phyloP scores from a whole-genome alignment of 2,888 invertebrate genomes.

The Pheosia gnoma region DNA sequence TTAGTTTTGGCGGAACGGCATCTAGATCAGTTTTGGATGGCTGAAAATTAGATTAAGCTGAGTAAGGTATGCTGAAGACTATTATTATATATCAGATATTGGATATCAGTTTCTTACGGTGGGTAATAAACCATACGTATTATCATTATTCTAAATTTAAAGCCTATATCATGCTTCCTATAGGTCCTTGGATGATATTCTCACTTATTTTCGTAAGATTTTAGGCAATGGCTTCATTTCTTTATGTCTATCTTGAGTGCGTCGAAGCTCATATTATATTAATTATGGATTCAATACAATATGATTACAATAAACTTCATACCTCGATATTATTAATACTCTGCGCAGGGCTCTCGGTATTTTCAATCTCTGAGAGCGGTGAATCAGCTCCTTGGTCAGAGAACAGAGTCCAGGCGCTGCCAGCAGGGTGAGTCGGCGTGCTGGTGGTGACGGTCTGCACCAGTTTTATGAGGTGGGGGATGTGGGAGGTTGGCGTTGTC shows the following conservation, averaged over 20 bases:
- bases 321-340: slow-evolving; percentile 65
- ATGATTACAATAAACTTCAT: slow-evolving; percentile 1
- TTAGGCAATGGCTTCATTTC: too few species aligned
- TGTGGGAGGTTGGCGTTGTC: slow-evolving; percentile 71
- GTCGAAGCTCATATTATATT: too few species aligned
- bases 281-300: too few species aligned
- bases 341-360: slow-evolving; percentile 66
- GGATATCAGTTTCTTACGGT: too few species aligned
- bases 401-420: slow-evolving; percentile 68
- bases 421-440: slow-evolving; percentile 69
- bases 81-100: too few species aligned
- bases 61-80: too few species aligned
- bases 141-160: too few species aligned
- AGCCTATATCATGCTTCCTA: too few species aligned
- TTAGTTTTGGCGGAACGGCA: slow-evolving; percentile 59
- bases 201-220: too few species aligned
- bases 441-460: slow-evolving; percentile 70
- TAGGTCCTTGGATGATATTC: too few species aligned
- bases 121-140: too few species aligned
- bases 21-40: slow-evolving; percentile 60
- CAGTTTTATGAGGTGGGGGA: slow-evolving; percentile 60
- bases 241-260: too few species aligned
- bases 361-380: slow-evolving; percentile 77
- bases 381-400: slow-evolving; percentile 70
- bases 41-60: slow-evolving; percentile 43